Percentiles rank a stretch among this genome's conserved stretches.
Conservation (phyloP, 1,140 invertebrate species). For the Zaprionus camerounensis region DNA sequence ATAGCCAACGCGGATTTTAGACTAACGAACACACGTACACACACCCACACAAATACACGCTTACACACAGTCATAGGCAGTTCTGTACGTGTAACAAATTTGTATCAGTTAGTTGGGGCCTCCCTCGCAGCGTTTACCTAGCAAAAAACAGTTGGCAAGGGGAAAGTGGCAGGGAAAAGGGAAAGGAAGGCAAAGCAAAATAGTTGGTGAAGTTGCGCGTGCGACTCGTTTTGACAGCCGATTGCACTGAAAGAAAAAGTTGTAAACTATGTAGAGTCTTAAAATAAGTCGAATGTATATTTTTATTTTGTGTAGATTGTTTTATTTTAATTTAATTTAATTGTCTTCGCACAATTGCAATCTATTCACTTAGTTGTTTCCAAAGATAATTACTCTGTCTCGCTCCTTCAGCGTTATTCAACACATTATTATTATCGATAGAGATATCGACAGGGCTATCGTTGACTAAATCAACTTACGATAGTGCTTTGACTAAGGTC, state of each 20-base stretch:
- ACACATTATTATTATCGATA: too few relatives aligned
- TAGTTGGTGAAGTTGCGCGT: constrained; percentile 53
- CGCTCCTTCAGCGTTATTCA: too few relatives aligned
- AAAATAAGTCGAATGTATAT: neutral
- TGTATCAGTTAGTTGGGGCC: constrained; percentile 71
- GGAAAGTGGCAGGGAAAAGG: neutral
- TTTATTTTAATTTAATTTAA: neutral
- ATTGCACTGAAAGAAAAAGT: constrained; percentile 25
- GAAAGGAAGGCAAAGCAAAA: constrained; percentile 32
- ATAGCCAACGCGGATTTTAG: constrained; percentile 73
- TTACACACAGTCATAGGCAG: constrained; percentile 18
- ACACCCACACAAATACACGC: constrained; percentile 15
- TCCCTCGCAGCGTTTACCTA: constrained; percentile 63
- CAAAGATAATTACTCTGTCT: too few relatives aligned
- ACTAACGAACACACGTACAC: constrained; percentile 77
- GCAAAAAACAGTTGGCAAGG: constrained; percentile 29
- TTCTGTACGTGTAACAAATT: constrained; percentile 75
- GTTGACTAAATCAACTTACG: too few relatives aligned
- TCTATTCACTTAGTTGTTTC: too few relatives aligned
- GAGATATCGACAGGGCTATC: too few relatives aligned
- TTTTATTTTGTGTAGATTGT: neutral
- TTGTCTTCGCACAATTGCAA: too few relatives aligned
- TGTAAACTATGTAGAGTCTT: neutral
- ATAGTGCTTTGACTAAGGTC: too few relatives aligned
- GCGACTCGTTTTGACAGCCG: constrained; percentile 40